A percentile compares a stretch with the other conserved stretches of the same genome.
Conservation (phyloP, 1,140 invertebrate genomes). For the Microplitis demolitor region DNA sequence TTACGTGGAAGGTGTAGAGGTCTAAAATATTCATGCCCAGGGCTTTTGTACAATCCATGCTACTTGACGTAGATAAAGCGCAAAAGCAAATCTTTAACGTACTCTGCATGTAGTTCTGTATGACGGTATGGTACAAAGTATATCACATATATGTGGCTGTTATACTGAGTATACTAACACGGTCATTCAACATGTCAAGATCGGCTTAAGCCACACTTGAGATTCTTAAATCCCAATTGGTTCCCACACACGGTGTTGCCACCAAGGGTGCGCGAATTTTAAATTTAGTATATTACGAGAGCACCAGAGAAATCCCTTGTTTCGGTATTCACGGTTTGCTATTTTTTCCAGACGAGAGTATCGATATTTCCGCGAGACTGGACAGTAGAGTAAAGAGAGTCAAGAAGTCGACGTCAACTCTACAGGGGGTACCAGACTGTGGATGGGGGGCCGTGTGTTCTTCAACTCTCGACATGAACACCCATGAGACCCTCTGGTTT, state of each 20-base stretch:
- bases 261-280: constrained; percentile 35
- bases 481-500: constrained; percentile 30
- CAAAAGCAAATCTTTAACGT: constrained; percentile 14
- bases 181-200: constrained; percentile 19
- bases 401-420: constrained; percentile 30
- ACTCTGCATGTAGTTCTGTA: not conserved
- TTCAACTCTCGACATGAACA: constrained; percentile 22
- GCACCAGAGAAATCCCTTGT: not conserved
- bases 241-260: constrained; percentile 52
- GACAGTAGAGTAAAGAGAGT: constrained; percentile 31
- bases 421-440: constrained; percentile 26
- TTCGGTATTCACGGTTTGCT: not conserved
- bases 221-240: constrained; percentile 14
- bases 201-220: constrained; percentile 12
- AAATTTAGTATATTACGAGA: not conserved
- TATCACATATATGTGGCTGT: not conserved
- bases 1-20: constrained; percentile 33
- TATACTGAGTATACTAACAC: not conserved
- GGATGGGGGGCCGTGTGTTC: constrained; percentile 16
- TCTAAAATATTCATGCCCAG: constrained; percentile 27
- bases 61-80: constrained; percentile 29
- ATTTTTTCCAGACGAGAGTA: constrained; percentile 38
- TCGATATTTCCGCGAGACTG: constrained; percentile 56
- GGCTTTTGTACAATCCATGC: constrained; percentile 41
- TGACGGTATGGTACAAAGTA: not conserved